phyloP scores from a whole-genome alignment of 2,888 invertebrate species.

The Volucella zonaria region DNA sequence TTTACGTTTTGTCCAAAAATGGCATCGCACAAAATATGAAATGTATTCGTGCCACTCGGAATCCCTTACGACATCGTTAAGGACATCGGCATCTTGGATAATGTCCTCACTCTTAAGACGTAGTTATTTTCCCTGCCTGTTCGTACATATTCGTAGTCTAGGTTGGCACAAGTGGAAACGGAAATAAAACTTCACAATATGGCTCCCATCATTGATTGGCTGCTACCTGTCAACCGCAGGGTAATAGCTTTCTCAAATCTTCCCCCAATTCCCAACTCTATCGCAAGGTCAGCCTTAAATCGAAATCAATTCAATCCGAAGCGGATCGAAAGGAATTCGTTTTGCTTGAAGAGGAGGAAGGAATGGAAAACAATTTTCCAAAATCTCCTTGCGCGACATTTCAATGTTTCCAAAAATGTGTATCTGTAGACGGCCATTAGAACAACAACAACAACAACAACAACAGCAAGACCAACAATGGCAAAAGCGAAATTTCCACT shows the following conservation, averaged over 20 bases:
- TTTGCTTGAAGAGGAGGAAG: constrained; percentile 44
- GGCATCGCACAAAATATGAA: constrained; percentile 1
- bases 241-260: background rate
- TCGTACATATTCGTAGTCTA: constrained; percentile 8
- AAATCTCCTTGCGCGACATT: constrained; percentile 63
- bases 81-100: constrained; percentile 55
- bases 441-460: constrained; percentile 24
- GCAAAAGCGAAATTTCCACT: constrained; percentile 20
- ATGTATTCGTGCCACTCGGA: background rate
- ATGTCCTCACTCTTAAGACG: constrained; percentile 42
- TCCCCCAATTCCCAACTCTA: background rate
- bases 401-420: constrained; percentile 19
- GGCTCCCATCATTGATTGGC: constrained; percentile 55
- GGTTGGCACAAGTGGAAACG: constrained; percentile 36
- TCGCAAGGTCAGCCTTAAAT: constrained; percentile 10
- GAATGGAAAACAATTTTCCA: constrained; percentile 60
- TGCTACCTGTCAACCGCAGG: constrained; percentile 70
- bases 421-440: constrained; percentile 57
- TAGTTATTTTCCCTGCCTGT: background rate
- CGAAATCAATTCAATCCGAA: constrained; percentile 67
- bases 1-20: constrained; percentile 34
- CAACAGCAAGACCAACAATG: constrained; percentile 14
- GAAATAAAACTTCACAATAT: constrained; percentile 56
- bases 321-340: constrained; percentile 26
- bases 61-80: constrained; percentile 45